Evolutionary conservation across 2,113 vertebrate species (phyloP), one percentile per base, ranked within the genome.

Genomic region (Aleadryas rufinucha): DNA sequence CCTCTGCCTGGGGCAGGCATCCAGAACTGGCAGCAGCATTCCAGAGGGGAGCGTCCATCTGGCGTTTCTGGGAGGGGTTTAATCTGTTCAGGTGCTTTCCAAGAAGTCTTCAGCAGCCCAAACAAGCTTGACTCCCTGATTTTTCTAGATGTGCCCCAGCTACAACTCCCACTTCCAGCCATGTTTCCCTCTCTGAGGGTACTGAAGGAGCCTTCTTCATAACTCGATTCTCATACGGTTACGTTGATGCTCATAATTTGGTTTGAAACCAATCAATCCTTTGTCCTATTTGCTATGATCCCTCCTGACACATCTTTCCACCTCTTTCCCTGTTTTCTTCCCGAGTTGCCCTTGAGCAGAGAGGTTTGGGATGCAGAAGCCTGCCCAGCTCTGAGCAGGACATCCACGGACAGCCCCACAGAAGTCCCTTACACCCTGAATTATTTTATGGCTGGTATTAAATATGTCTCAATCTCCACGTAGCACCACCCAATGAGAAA

Each of bases 331-430:
- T 14, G 11, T 6, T 28, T 68, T 69, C 28, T 86, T 66, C 18
- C 52, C 1, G 0, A 44, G 30, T 0, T 27, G 24, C 16, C 15
- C 35, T 17, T 2, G 7, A 4, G 2, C 49, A 50, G 39, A 35
- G 42, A 54, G 10, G 16, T 30, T 78, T 81, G 59, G 30, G 42
- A 39, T 27, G 14, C 13, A 23, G 44, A 66, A 70, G 6, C 20
- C 27, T 28, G 23, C 18, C 44, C 52, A 71, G 28, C 31, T 74
- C 42, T 6, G 13, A 63, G 52, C 35, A 82, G 39, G 12, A 74
- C 60, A 28, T 28, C 47, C 16, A 3, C 0, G 0, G 4, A 11
- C n/a, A 84, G 37, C 49, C 12, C 26, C 42, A 8, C 31, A 54
- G 11, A 75, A 68, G 41, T 16, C n/a, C 37, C 21, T 70, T 78